A percentile compares a stretch with the other conserved stretches of the same genome.
phyloP scores from a whole-genome alignment of 1,140 invertebrate species.

The Holotrichia oblita region DNA sequence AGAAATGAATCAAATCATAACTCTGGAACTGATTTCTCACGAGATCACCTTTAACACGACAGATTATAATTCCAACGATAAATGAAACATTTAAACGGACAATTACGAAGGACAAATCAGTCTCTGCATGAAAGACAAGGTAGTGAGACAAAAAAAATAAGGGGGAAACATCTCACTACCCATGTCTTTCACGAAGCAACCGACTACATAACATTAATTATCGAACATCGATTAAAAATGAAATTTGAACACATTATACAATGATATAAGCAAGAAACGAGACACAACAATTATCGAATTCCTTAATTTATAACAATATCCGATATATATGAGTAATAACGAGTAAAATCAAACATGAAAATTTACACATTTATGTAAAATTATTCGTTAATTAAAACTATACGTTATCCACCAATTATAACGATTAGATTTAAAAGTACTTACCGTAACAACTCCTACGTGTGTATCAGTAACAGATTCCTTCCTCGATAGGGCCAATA shows the following conservation, averaged over 20 bases:
- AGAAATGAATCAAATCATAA: no score
- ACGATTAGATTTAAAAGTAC: not conserved
- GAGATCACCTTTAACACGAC: no score
- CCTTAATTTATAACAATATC: no score
- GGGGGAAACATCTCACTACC: constrained; percentile 88
- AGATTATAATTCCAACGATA: no score
- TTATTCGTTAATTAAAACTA: no score
- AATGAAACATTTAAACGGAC: not conserved
- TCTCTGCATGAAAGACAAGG: constrained; percentile 85
- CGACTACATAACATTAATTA: constrained; percentile 22
- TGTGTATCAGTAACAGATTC: constrained; percentile 13
- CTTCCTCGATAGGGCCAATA: constrained; percentile 54
- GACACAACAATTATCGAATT: no score
- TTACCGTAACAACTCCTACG: constrained; percentile 29
- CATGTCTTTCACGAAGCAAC: constrained; percentile 85
- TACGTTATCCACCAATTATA: no score
- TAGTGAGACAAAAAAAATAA: constrained; percentile 79
- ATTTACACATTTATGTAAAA: no score
- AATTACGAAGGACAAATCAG: constrained; percentile 10
- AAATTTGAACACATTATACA: not conserved
- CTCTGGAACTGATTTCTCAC: no score
- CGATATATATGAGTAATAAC: no score
- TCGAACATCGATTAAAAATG: no score
- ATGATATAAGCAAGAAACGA: not conserved
- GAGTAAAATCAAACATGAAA: no score